These are phyloP conservation scores for Pseudomyrmex flavicornis DNA, from an alignment of 1,140 invertebrate genomes.

Conservation along the genomic window DNA sequence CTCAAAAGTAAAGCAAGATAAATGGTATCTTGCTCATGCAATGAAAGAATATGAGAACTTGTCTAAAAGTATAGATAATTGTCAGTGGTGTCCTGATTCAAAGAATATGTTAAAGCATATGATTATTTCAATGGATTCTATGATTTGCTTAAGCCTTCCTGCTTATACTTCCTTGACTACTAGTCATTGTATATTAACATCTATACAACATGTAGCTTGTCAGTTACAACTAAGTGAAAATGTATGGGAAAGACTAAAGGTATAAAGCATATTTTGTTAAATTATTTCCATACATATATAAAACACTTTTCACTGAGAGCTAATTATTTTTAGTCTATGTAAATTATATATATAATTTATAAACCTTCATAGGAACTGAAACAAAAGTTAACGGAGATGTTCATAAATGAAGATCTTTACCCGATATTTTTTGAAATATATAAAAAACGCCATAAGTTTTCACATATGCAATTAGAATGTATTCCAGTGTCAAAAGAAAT, in stretches of 20 bases:
- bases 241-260: slow-evolving; percentile 95
- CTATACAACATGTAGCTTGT: slow-evolving; percentile 92
- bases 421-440: slow-evolving; percentile 97
- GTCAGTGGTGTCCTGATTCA: slow-evolving; percentile 93
- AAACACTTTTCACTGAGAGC: too few species aligned
- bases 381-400: slow-evolving; percentile 92
- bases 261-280: slow-evolving; percentile 70
- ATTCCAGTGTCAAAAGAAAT: slow-evolving; percentile 93
- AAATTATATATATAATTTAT: too few species aligned
- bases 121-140: slow-evolving; percentile 92
- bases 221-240: slow-evolving; percentile 96
- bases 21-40: slow-evolving; percentile 88
- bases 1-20: slow-evolving; percentile 87
- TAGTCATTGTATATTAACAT: slow-evolving; percentile 95
- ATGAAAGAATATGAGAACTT: slow-evolving; percentile 90
- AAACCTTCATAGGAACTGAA: slow-evolving; percentile 87
- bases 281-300: slow-evolving; percentile 22
- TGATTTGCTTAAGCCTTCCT: slow-evolving; percentile 94
- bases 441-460: slow-evolving; percentile 89
- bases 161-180: slow-evolving; percentile 91
- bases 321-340: too few species aligned
- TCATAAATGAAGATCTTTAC: slow-evolving; percentile 89
- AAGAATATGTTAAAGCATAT: slow-evolving; percentile 93
- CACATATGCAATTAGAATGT: slow-evolving; percentile 96
- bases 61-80: slow-evolving; percentile 91